A percentile compares a stretch with the other conserved stretches of the same genome.
Conservation (phyloP, 2,113 vertebrate species). For the Hoplias malabaricus region DNA sequence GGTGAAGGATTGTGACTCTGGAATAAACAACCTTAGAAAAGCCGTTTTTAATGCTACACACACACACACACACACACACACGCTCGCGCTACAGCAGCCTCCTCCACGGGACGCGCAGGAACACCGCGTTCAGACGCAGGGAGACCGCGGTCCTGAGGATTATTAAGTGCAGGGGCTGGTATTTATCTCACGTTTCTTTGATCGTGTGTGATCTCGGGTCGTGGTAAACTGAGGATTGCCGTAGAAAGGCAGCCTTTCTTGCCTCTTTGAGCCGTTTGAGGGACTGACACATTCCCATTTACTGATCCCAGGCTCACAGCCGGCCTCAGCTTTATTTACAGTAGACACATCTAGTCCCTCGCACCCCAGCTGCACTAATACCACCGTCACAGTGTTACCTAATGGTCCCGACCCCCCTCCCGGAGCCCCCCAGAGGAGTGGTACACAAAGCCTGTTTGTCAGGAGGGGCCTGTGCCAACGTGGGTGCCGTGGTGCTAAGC, state of each 20-base stretch:
- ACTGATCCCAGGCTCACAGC: background rate
- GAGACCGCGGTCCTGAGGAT: background rate
- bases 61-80: slow-evolving; percentile 72
- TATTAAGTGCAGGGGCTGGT: background rate
- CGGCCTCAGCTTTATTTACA: background rate
- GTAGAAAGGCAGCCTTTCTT: slow-evolving; percentile 2
- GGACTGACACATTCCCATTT: background rate
- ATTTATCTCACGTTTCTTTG: background rate
- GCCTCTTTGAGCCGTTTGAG: background rate
- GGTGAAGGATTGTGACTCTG: slow-evolving; percentile 71
- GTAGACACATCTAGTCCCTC: background rate
- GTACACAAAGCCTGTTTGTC: background rate
- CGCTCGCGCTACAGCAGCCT: slow-evolving; percentile 72
- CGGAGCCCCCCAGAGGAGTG: background rate
- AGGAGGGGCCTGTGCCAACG: background rate
- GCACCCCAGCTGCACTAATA: background rate
- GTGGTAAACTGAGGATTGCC: background rate
- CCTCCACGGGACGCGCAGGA: too few species aligned
- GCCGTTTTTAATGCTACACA: slow-evolving; percentile 70
- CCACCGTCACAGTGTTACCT: background rate
- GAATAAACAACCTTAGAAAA: slow-evolving; percentile 71
- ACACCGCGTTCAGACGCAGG: too few species aligned
- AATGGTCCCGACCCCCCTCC: background rate
- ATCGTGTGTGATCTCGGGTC: background rate
- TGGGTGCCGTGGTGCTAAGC: background rate